Percentiles rank a stretch among this genome's conserved stretches.
Evolutionary conservation across 1,140 invertebrate species (phyloP).

Genomic region (Bombus terrestris): DNA sequence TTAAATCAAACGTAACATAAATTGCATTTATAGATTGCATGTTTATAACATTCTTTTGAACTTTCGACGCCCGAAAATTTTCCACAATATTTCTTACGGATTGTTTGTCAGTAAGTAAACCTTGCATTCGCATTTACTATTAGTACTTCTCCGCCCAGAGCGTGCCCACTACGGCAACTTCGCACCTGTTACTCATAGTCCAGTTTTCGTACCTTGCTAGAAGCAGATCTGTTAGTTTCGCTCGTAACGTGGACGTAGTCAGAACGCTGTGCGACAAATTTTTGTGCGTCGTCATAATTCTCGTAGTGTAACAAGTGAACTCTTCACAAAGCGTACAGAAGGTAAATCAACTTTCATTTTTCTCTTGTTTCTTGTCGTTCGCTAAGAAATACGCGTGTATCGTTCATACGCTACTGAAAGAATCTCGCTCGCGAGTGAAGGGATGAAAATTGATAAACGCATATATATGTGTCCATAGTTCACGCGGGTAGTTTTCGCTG

Average conservation of each 20-base stretch:
- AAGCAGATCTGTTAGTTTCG: accelerated
- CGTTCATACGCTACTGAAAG: no score
- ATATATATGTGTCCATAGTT: no score
- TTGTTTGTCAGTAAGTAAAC: accelerated
- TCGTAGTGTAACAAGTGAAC: no score
- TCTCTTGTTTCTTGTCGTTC: no score
- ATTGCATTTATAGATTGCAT: no score
- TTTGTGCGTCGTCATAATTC: accelerated
- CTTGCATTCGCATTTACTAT: accelerated
- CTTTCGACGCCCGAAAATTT: accelerated
- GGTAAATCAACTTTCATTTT: no score
- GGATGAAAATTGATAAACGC: no score
- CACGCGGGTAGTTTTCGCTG: no score
- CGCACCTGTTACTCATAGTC: accelerated
- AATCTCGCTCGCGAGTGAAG: no score
- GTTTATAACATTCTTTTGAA: no score
- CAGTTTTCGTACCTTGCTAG: accelerated
- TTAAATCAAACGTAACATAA: no score
- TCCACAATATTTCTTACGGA: accelerated
- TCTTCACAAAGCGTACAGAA: accelerated
- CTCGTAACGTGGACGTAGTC: accelerated
- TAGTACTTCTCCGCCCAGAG: accelerated
- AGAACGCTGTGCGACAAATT: accelerated
- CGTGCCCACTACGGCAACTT: accelerated
- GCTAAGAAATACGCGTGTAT: no score